Percentiles rank a stretch among this genome's conserved stretches.
Evolutionary conservation across 2,888 invertebrate species (phyloP).

Genomic region (Campoplex nolae): DNA sequence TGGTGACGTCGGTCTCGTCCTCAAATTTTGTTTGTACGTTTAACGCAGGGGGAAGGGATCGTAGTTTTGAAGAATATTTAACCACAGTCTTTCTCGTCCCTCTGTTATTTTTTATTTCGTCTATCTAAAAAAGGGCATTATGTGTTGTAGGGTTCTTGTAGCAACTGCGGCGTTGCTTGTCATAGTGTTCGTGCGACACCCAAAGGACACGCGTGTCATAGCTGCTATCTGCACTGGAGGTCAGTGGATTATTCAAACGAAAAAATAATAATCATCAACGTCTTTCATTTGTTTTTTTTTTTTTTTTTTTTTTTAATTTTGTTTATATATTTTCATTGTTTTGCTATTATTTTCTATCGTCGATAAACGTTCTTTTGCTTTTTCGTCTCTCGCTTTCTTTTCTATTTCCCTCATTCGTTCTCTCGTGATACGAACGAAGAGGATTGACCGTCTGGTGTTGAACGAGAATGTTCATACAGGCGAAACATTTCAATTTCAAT

Average conservation of each 20-base stretch:
- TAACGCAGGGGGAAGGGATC: constrained; percentile 44
- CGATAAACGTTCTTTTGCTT: constrained; percentile 39
- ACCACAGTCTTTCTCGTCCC: constrained; percentile 43
- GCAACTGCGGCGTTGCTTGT: constrained; percentile 91
- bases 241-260: constrained; percentile 85
- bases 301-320: not conserved
- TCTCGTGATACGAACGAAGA: not conserved
- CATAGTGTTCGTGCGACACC: constrained; percentile 90
- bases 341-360: constrained; percentile 17
- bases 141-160: constrained; percentile 85
- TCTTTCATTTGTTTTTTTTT: constrained; percentile 30
- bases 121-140: constrained; percentile 79
- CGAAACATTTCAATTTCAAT: constrained; percentile 31
- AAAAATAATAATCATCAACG: constrained; percentile 68
- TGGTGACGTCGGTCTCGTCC: constrained; percentile 9
- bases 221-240: constrained; percentile 95
- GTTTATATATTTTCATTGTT: not conserved
- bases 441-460: constrained; percentile 29
- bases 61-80: constrained; percentile 61
- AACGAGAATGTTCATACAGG: constrained; percentile 54
- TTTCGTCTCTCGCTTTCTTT: constrained; percentile 29
- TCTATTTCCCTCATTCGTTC: constrained; percentile 34
- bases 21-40: constrained; percentile 27
- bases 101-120: constrained; percentile 32
- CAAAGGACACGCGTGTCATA: constrained; percentile 92